Percentiles rank a stretch among this genome's conserved stretches.
These are phyloP conservation scores for Antheraea assamensis DNA, from an alignment of 2,888 invertebrate genomes.

Conservation along the genomic window DNA sequence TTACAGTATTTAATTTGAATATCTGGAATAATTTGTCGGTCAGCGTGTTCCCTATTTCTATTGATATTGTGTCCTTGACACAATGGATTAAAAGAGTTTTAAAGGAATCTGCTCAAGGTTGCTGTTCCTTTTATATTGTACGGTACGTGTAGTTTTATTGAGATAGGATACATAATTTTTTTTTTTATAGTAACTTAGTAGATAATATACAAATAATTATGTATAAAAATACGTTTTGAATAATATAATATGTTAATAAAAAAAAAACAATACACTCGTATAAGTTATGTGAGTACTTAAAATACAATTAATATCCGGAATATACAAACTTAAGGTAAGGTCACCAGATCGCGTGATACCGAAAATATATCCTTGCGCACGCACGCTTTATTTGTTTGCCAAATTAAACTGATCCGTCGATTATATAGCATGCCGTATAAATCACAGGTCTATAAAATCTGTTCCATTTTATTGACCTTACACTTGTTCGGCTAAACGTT, in stretches of 20 bases:
- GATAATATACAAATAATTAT: no score
- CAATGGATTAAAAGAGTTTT: no score
- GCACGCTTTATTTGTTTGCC: not conserved
- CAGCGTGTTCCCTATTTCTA: no score
- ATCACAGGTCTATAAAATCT: not conserved
- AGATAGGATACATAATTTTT: no score
- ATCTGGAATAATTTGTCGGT: no score
- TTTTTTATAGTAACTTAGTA: no score
- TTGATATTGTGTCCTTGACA: no score
- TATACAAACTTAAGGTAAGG: not conserved
- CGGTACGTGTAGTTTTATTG: no score
- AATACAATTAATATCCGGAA: not conserved
- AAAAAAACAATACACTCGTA: not conserved
- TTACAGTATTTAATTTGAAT: no score
- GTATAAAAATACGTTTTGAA: no score
- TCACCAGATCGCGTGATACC: not conserved
- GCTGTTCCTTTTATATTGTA: no score
- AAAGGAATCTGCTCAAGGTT: no score
- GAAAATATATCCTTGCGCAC: constrained; percentile 5
- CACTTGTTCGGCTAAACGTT: constrained; percentile 6
- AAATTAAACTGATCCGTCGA: not conserved
- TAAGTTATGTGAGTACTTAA: not conserved
- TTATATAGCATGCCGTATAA: not conserved
- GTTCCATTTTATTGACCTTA: not conserved
- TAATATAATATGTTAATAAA: not conserved